A percentile compares a stretch with the other conserved stretches of the same genome.
Conservation (phyloP, 2,797 vertebrate species). For the Lates japonicus region DNA sequence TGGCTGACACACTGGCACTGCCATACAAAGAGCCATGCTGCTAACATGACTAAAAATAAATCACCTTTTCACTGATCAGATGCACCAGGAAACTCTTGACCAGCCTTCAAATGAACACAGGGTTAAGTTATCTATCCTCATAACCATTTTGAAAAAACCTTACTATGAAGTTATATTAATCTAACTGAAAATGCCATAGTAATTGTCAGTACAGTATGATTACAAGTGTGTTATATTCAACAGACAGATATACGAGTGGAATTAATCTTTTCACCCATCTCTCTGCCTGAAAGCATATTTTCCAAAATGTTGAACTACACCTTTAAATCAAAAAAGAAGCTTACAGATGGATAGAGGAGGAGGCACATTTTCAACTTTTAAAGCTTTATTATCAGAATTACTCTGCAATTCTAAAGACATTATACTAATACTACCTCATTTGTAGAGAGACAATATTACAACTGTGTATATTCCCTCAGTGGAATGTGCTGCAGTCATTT, state of each 20-base stretch:
- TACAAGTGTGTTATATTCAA: not conserved
- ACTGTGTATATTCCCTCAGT: not conserved
- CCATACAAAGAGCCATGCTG: slow-evolving; percentile 3
- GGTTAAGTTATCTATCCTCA: slow-evolving; percentile 7
- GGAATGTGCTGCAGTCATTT: slow-evolving; percentile 14
- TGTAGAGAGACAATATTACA: slow-evolving; percentile 4
- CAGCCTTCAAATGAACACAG: not conserved
- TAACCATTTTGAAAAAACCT: not conserved
- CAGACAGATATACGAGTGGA: not conserved
- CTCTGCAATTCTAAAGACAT: slow-evolving; percentile 7
- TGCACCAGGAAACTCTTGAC: slow-evolving; percentile 2
- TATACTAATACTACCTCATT: not conserved
- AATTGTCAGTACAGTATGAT: not conserved
- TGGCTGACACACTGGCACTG: not conserved
- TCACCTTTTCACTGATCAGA: slow-evolving; percentile 4
- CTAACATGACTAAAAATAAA: slow-evolving; percentile 7
- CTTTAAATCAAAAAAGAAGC: not conserved
- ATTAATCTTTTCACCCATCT: not conserved
- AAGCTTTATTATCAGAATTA: slow-evolving; percentile 6
- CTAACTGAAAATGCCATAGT: not conserved
- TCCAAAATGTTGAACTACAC: not conserved
- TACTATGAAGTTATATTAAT: not conserved
- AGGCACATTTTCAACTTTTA: not conserved
- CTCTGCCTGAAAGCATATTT: not conserved
- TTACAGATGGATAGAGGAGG: not conserved